phyloP scores from a whole-genome alignment of 2,888 invertebrate genomes.

The Actias luna region DNA sequence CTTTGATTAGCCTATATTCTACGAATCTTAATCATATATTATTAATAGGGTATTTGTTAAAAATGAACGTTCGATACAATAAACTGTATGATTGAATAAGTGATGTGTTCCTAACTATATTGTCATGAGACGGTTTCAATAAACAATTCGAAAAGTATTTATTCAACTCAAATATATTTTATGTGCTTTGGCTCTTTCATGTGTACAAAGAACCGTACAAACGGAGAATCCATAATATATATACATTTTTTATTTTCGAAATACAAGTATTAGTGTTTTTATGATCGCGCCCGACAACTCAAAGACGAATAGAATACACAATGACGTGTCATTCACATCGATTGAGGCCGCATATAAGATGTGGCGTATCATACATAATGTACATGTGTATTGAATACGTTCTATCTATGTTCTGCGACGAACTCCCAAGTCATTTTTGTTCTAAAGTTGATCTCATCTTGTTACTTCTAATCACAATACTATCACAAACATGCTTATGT shows the following conservation, averaged over 20 bases:
- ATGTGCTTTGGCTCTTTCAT: background rate
- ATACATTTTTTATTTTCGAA: conserved; percentile 58
- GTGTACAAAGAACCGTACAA: conserved; percentile 3
- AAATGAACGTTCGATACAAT: background rate
- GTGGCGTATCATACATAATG: conserved; percentile 67
- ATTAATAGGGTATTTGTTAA: background rate
- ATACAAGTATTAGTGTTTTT: conserved; percentile 74
- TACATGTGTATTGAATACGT: conserved; percentile 41
- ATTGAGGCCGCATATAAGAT: conserved; percentile 76
- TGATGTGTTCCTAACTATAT: too few relatives aligned
- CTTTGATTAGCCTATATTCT: too few relatives aligned
- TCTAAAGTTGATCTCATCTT: conserved; percentile 43
- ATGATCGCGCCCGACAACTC: conserved; percentile 68
- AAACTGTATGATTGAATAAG: too few relatives aligned
- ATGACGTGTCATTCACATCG: conserved; percentile 78
- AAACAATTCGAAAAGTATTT: background rate
- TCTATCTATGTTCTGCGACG: conserved; percentile 55
- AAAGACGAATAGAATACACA: conserved; percentile 76
- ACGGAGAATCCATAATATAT: conserved; percentile 44
- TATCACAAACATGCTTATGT: background rate
- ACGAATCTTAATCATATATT: too few relatives aligned
- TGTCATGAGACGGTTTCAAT: background rate
- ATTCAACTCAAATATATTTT: conserved; percentile 16
- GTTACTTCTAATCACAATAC: conserved; percentile 9
- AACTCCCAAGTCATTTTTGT: conserved; percentile 41